phyloP scores from a whole-genome alignment of 1,140 invertebrate genomes.

The Pentalonia nigronervosa region DNA sequence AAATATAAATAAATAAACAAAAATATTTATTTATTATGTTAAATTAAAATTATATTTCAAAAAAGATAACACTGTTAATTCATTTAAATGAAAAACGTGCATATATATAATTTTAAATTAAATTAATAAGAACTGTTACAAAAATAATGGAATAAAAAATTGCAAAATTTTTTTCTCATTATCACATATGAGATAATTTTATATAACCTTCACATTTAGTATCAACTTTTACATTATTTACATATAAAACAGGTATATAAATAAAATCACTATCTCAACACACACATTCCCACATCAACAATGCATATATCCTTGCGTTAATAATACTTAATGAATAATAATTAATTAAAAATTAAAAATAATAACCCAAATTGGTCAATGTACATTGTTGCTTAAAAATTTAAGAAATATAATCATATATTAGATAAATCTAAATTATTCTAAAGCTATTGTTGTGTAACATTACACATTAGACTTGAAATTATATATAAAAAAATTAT shows the following conservation, averaged over 20 bases:
- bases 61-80: slow-evolving; percentile 32
- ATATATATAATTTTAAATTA: neutral
- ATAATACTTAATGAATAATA: slow-evolving; percentile 20
- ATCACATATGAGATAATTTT: slow-evolving; percentile 12
- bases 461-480: neutral
- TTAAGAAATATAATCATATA: neutral
- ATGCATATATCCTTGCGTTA: neutral
- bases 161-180: slow-evolving; percentile 21
- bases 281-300: neutral
- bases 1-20: slow-evolving; percentile 28
- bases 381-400: neutral
- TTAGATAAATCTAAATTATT: slow-evolving; percentile 23
- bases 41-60: slow-evolving; percentile 12
- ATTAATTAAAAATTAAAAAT: slow-evolving; percentile 22
- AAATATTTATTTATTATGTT: neutral
- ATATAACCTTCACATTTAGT: slow-evolving; percentile 43
- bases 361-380: slow-evolving; percentile 38
- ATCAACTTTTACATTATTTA: slow-evolving; percentile 1
- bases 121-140: slow-evolving; percentile 36
- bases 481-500: neutral
- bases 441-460: neutral
- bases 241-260: slow-evolving; percentile 12
- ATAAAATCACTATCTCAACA: slow-evolving; percentile 27
- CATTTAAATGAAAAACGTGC: slow-evolving; percentile 19
- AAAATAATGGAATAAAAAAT: slow-evolving; percentile 54